Evolutionary conservation across 2,888 invertebrate species (phyloP), one percentile per base, ranked within the genome.

Genomic region (Smittia sp.): DNA sequence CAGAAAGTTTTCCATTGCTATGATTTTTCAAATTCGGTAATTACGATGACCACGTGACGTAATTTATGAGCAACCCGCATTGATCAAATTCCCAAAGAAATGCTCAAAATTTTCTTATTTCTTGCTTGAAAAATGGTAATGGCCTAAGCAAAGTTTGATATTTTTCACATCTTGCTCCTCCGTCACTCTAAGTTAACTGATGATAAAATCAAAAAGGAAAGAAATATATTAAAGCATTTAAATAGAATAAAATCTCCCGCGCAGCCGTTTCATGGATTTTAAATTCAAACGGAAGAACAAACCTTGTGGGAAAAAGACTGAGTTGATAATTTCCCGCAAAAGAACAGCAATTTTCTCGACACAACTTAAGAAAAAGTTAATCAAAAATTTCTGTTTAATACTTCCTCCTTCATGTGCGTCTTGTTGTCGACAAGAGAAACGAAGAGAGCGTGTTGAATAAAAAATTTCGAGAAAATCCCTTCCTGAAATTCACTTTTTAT

Each of bases 91-190:
- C n/a, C n/a, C n/a, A n/a, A n/a, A n/a, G n/a, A n/a, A n/a, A n/a
- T n/a, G n/a, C n/a, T n/a, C n/a, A 9, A 32, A 32, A 32, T 9
- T 32, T 32, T 32, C 32, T 32, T 32, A 32, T 32, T 32, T 32
- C 32, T 32, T 32, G n/a, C n/a, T n/a, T n/a, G n/a, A 32, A 46
- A 46, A 2, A n/a, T 46, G 6, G 6, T 46, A 2, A 46, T n/a
- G 46, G 46, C 46, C 46, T 46, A 46, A 46, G 46, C 46, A 15
- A 46, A 46, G n/a, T n/a, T n/a, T 46, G 46, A n/a, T n/a, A 46
- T n/a, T 15, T 38, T 46, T 46, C 46, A 13, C 15, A 46, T 46
- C 46, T 46, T 32, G 32, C 32, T 32, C 4, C 15, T 46, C 15
- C 46, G 6, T 46, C 32, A n/a, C 15, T 11, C 46, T 46, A 1